Evolutionary conservation across 2,888 invertebrate species (phyloP).

Genomic region (Ormyrus thymus): DNA sequence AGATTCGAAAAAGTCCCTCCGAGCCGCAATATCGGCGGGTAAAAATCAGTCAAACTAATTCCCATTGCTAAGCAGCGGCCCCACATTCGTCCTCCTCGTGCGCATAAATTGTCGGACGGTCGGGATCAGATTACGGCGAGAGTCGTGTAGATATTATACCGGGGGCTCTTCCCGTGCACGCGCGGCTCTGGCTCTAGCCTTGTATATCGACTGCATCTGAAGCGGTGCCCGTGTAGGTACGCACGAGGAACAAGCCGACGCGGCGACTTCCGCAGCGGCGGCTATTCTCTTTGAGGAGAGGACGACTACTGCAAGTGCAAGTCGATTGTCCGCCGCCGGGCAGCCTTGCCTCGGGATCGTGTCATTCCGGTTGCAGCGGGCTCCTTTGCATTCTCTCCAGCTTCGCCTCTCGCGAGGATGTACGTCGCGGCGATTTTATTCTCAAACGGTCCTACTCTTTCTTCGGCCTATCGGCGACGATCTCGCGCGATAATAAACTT

Average conservation of each 20-base stretch:
- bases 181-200: not conserved
- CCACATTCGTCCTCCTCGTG: conserved; percentile 10
- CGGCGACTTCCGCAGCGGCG: conserved; percentile 29
- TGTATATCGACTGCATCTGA: too few relatives aligned
- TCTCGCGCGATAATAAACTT: too few relatives aligned
- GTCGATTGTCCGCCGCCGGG: conserved; percentile 1
- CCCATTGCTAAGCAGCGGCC: conserved; percentile 35
- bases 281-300: conserved; percentile 30
- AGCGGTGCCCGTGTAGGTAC: too few relatives aligned
- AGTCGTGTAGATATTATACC: conserved; percentile 5
- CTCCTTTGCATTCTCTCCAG: too few relatives aligned
- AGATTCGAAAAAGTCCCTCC: conserved; percentile 32
- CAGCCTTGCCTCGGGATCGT: too few relatives aligned
- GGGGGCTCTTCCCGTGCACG: not conserved
- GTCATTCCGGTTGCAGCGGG: too few relatives aligned
- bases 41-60: conserved; percentile 55
- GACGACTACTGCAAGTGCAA: not conserved
- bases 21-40: conserved; percentile 2
- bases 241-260: not conserved
- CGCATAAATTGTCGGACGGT: conserved; percentile 39
- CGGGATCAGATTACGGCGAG: conserved; percentile 42
- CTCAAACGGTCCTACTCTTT: too few relatives aligned
- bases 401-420: too few relatives aligned
- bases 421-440: too few relatives aligned
- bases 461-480: too few relatives aligned